These are phyloP conservation scores for Paracentrotus lividus DNA, from an alignment of 53 echinoderm and acorn worm genomes.

Conservation along the genomic window DNA sequence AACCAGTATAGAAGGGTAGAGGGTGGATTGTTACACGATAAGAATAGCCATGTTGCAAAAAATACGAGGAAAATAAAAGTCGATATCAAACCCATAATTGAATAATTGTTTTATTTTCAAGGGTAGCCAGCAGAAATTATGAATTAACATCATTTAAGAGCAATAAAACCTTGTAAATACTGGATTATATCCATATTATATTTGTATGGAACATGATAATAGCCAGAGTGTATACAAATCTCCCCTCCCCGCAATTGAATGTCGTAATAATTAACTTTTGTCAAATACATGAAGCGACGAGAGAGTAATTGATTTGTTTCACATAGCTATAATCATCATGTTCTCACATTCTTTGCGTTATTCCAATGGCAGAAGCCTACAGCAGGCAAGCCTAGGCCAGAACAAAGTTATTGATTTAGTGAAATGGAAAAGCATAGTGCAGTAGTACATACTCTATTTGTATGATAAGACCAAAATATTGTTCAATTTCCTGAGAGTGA, in stretches of 20 bases:
- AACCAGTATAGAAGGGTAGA: too few species aligned
- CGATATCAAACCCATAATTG: too few species aligned
- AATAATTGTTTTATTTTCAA: slow-evolving; percentile 45
- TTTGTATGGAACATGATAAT: background rate
- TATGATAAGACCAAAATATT: too few species aligned
- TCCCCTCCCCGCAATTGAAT: background rate
- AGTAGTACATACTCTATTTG: too few species aligned
- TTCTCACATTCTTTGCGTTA: background rate
- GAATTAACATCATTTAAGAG: background rate
- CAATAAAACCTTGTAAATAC: background rate
- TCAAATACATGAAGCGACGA: background rate
- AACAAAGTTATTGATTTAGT: background rate
- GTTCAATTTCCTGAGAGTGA: too few species aligned
- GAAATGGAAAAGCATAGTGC: background rate
- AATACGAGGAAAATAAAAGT: too few species aligned
- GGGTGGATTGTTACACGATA: too few species aligned
- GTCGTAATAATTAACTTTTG: background rate
- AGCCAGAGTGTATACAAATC: background rate
- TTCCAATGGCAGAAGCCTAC: background rate
- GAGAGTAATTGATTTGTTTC: background rate
- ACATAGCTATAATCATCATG: background rate
- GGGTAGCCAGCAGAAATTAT: background rate
- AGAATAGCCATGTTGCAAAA: too few species aligned
- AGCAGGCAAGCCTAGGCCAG: background rate
- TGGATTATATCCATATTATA: background rate